Evolutionary conservation across 2,797 vertebrate genomes (phyloP).

Genomic region (Rhinatrema bivittatum): DNA sequence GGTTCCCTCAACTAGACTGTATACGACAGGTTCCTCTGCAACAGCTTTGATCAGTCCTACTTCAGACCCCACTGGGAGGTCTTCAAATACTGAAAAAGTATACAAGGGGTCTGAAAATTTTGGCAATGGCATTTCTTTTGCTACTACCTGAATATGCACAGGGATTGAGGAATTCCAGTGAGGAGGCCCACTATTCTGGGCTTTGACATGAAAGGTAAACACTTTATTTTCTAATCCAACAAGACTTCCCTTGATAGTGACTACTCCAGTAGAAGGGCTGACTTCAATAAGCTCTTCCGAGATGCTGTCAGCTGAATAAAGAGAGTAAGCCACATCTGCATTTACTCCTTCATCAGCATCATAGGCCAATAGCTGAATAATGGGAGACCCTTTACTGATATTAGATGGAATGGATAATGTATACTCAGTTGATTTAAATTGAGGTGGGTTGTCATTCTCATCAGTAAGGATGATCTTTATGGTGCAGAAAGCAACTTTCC

Average conservation of each 20-base stretch:
- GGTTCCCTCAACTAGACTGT: slow-evolving; percentile 90
- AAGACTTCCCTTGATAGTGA: slow-evolving; percentile 86
- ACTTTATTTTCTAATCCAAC: slow-evolving; percentile 83
- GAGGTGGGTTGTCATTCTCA: slow-evolving; percentile 90
- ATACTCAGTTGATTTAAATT: slow-evolving; percentile 85
- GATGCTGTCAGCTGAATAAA: slow-evolving; percentile 70
- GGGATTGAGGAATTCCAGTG: slow-evolving; percentile 84
- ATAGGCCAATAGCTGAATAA: slow-evolving; percentile 89
- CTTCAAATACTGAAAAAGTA: slow-evolving; percentile 84
- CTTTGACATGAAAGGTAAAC: slow-evolving; percentile 87
- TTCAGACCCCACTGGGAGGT: slow-evolving; percentile 81
- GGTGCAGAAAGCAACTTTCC: slow-evolving; percentile 88
- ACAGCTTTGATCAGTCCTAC: slow-evolving; percentile 82
- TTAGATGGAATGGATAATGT: slow-evolving; percentile 84
- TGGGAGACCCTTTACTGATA: slow-evolving; percentile 79
- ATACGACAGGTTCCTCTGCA: slow-evolving; percentile 82
- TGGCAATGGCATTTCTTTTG: slow-evolving; percentile 79
- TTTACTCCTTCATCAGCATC: slow-evolving; percentile 93
- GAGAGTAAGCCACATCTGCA: slow-evolving; percentile 93
- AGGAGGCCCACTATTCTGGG: slow-evolving; percentile 83
- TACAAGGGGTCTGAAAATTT: slow-evolving; percentile 94
- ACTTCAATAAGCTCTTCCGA: slow-evolving; percentile 83
- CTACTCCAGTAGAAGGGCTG: slow-evolving; percentile 82
- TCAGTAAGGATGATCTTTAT: slow-evolving; percentile 95
- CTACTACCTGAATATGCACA: slow-evolving; percentile 81